Percentiles rank a stretch among this genome's conserved stretches.
Conservation (phyloP, 1,140 invertebrate genomes). For the Lineus longissimus region DNA sequence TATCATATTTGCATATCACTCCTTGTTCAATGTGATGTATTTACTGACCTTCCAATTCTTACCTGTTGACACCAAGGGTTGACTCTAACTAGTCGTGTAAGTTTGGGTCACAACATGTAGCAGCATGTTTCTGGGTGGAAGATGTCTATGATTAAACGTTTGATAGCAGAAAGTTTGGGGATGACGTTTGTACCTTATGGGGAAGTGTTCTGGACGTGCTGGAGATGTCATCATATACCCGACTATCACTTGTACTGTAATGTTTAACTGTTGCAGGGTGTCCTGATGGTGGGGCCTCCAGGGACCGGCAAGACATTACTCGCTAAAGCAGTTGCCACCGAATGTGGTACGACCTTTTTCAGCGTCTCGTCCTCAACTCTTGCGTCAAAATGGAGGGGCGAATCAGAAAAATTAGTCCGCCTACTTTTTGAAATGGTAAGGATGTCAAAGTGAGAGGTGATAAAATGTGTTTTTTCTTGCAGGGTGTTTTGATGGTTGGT, state of each 20-base stretch:
- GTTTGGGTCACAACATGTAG: too few relatives aligned
- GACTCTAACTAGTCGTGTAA: background rate
- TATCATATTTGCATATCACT: background rate
- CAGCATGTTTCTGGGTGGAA: too few relatives aligned
- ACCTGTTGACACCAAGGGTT: background rate
- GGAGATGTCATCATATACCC: too few relatives aligned
- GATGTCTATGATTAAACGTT: too few relatives aligned
- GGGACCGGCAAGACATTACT: slow-evolving; percentile 99
- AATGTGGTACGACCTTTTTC: slow-evolving; percentile 99
- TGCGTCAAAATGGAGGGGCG: slow-evolving; percentile 96
- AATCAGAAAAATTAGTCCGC: slow-evolving; percentile 96
- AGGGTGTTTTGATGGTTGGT: slow-evolving; percentile 91
- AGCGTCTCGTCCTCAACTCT: slow-evolving; percentile 96
- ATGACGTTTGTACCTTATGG: too few relatives aligned
- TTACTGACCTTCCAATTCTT: background rate
- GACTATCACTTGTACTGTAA: too few relatives aligned
- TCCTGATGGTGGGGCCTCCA: slow-evolving; percentile 94
- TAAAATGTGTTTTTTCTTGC: background rate
- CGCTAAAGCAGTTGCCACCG: slow-evolving; percentile 98
- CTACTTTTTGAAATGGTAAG: slow-evolving; percentile 96
- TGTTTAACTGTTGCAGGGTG: slow-evolving; percentile 62
- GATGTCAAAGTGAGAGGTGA: background rate
- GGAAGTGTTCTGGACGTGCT: too few relatives aligned
- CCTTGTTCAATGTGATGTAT: background rate
- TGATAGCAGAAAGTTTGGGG: too few relatives aligned